A percentile compares a stretch with the other conserved stretches of the same genome.
Conservation (phyloP, 2,113 vertebrate genomes). For the Etheostoma spectabile region DNA sequence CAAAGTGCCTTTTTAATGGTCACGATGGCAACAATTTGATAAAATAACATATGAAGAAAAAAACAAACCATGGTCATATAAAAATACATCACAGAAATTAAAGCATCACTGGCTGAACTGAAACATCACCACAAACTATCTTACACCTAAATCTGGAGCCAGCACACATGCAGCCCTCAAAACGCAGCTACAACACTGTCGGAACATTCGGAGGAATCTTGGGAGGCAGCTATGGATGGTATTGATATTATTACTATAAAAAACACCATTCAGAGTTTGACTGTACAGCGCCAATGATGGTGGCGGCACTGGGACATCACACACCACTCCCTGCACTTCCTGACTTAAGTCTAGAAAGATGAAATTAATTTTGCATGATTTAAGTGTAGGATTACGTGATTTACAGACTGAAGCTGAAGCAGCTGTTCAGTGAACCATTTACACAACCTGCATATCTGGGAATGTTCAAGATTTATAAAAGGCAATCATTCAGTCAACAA, state of each 20-base stretch:
- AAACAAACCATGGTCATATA: conserved; percentile 73
- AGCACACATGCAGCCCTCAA: conserved; percentile 80
- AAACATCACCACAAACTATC: conserved; percentile 81
- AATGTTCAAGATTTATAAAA: conserved; percentile 57
- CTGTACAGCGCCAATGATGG: conserved; percentile 55
- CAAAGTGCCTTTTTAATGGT: conserved; percentile 79
- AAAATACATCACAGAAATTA: conserved; percentile 80
- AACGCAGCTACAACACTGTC: conserved; percentile 76
- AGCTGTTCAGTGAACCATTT: conserved; percentile 41
- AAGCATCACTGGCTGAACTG: conserved; percentile 79
- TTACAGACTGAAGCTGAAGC: conserved; percentile 33
- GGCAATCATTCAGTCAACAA: conserved; percentile 40
- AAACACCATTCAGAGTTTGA: conserved; percentile 62
- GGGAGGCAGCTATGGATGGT: conserved; percentile 57
- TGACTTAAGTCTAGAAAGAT: conserved; percentile 48
- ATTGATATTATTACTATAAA: conserved; percentile 52
- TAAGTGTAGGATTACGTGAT: conserved; percentile 19
- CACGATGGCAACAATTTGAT: conserved; percentile 77
- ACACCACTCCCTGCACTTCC: conserved; percentile 57
- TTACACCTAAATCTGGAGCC: conserved; percentile 78
- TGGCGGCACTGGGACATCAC: conserved; percentile 45
- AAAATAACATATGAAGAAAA: conserved; percentile 51
- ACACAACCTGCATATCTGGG: conserved; percentile 45
- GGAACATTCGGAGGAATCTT: conserved; percentile 66
- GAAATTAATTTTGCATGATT: conserved; percentile 45